Evolutionary conservation across 2,797 vertebrate genomes (phyloP).

Genomic region (Falco novaeseelandiae): DNA sequence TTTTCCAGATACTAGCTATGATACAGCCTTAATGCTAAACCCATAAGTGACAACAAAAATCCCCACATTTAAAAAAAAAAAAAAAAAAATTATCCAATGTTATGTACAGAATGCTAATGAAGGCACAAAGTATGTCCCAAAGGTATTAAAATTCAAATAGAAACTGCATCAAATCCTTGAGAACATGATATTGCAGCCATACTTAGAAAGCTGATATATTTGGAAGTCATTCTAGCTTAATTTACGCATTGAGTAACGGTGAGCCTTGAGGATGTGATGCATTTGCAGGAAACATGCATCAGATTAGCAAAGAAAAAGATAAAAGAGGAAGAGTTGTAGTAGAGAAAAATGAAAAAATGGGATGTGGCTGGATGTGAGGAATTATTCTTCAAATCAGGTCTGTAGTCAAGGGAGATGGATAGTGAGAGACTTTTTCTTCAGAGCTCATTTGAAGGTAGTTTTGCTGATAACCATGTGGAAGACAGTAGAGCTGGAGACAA

Average conservation of each 20-base stretch:
- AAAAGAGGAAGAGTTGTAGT: background rate
- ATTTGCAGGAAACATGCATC: background rate
- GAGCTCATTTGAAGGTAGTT: background rate
- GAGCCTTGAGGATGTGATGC: background rate
- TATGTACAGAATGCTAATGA: background rate
- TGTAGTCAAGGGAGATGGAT: background rate
- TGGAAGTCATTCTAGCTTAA: background rate
- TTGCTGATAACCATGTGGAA: background rate
- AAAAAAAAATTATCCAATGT: background rate
- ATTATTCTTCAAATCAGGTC: background rate
- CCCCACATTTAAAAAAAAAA: too few relatives aligned
- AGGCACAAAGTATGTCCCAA: background rate
- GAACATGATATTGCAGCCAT: background rate
- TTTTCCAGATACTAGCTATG: background rate
- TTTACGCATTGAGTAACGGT: background rate
- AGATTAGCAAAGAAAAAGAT: background rate
- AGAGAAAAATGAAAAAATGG: background rate
- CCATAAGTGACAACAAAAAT: background rate
- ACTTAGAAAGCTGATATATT: background rate
- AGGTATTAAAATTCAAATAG: background rate
- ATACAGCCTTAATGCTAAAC: background rate
- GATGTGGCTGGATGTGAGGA: background rate
- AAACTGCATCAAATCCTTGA: background rate
- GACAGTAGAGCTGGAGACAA: background rate
- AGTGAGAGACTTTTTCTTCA: background rate